These are phyloP conservation scores for Propithecus coquereli DNA, from an alignment of 2,113 vertebrate species.

Conservation along the genomic window DNA sequence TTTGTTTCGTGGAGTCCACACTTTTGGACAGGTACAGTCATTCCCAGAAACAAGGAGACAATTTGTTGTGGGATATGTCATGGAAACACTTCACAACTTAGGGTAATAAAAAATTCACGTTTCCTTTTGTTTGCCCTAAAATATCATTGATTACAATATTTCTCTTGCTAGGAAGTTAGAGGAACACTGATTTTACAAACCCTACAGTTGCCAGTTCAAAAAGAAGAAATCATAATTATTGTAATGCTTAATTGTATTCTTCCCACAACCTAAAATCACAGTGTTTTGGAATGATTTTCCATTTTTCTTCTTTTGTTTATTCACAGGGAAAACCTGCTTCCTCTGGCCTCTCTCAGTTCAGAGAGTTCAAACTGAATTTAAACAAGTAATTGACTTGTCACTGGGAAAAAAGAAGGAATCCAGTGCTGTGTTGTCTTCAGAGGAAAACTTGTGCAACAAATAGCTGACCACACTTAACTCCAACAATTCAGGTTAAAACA, in stretches of 20 bases:
- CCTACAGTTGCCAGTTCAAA: not conserved
- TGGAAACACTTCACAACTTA: conserved; percentile 15
- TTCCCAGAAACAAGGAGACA: not conserved
- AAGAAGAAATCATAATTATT: not conserved
- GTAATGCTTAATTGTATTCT: conserved; percentile 22
- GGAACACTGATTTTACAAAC: not conserved
- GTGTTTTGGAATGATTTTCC: conserved; percentile 74
- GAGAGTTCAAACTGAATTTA: conserved; percentile 81
- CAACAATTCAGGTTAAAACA: conserved; percentile 17
- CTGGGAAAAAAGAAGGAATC: conserved; percentile 67
- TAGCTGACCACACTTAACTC: conserved; percentile 53
- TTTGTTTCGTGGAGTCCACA: not conserved
- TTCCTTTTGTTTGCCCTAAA: conserved; percentile 59
- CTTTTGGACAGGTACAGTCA: not conserved
- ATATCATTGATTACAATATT: not conserved
- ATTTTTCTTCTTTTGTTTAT: conserved; percentile 81
- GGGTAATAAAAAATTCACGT: conserved; percentile 15
- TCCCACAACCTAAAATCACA: conserved; percentile 51
- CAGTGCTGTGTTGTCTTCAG: conserved; percentile 55
- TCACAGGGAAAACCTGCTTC: conserved; percentile 80
- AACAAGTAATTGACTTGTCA: conserved; percentile 82
- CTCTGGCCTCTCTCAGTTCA: conserved; percentile 76
- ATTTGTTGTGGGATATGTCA: not conserved
- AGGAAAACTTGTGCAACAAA: conserved; percentile 47
- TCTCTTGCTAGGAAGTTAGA: conserved; percentile 17